These are phyloP conservation scores for Colistium nudipinnis DNA, from an alignment of 2,113 vertebrate genomes.

Conservation along the genomic window DNA sequence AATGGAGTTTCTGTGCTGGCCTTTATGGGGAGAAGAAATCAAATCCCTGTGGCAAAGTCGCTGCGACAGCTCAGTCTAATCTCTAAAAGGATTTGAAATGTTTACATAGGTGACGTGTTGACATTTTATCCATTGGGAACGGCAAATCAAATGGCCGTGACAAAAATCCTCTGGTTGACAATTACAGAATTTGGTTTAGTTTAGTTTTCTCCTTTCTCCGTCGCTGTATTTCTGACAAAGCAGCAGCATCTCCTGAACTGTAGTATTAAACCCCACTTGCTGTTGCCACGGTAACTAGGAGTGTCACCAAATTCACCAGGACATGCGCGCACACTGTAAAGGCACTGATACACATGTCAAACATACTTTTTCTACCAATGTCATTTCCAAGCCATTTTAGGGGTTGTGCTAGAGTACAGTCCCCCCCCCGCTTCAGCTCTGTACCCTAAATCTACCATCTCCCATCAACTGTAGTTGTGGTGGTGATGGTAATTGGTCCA, in stretches of 20 bases:
- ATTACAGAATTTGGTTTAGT: too few species aligned
- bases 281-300: slow-evolving; percentile 19
- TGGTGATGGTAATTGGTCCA: slow-evolving; percentile 52
- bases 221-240: background rate
- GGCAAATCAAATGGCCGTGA: too few species aligned
- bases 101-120: slow-evolving; percentile 1
- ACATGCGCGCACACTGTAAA: background rate
- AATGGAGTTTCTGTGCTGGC: background rate
- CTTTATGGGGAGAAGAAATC: background rate
- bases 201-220: background rate
- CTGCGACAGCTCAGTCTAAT: background rate
- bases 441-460: slow-evolving; percentile 12
- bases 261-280: too few species aligned
- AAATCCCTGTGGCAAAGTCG: background rate
- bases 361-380: background rate
- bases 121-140: too few species aligned
- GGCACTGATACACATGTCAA: background rate
- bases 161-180: too few species aligned
- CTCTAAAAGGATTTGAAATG: background rate
- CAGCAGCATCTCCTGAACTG: too few species aligned
- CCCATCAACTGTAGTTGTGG: slow-evolving; percentile 2
- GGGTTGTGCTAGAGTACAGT: background rate
- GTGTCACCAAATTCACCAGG: background rate
- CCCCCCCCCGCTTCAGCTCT: slow-evolving; percentile 7
- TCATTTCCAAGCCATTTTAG: background rate